Percentiles rank a stretch among this genome's conserved stretches.
Evolutionary conservation across 2,113 vertebrate genomes (phyloP).

Genomic region (Helogale parvula): DNA sequence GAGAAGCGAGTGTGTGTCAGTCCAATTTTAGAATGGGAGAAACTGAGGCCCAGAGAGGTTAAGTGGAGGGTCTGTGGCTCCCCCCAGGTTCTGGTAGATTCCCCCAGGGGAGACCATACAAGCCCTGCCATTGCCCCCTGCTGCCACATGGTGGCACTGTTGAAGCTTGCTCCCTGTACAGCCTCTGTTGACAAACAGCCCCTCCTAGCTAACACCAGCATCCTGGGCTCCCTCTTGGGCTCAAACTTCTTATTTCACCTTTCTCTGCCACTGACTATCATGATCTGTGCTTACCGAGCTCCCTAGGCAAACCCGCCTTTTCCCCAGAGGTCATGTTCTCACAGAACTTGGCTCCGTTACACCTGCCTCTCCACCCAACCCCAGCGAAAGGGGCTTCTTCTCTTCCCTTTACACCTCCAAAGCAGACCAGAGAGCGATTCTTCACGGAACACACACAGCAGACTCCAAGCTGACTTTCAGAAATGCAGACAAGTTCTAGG

Average conservation of each 20-base stretch:
- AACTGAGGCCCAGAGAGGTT: background rate
- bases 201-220: background rate
- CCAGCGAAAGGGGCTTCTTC: background rate
- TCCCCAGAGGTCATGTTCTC: background rate
- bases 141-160: background rate
- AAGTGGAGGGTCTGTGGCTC: accelerated
- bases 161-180: background rate
- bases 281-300: background rate
- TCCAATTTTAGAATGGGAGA: background rate
- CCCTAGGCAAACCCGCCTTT: background rate
- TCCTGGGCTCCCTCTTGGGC: background rate
- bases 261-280: background rate
- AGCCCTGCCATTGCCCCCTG: background rate
- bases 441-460: background rate
- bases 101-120: accelerated
- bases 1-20: background rate
- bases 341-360: background rate
- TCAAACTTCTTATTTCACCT: background rate
- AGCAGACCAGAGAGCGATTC: background rate
- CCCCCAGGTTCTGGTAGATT: background rate
- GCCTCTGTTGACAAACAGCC: background rate
- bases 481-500: background rate
- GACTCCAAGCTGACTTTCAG: constrained; percentile 31
- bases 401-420: background rate
- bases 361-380: background rate